phyloP scores from a whole-genome alignment of 1,140 invertebrate genomes.

The Drosophila leontia region DNA sequence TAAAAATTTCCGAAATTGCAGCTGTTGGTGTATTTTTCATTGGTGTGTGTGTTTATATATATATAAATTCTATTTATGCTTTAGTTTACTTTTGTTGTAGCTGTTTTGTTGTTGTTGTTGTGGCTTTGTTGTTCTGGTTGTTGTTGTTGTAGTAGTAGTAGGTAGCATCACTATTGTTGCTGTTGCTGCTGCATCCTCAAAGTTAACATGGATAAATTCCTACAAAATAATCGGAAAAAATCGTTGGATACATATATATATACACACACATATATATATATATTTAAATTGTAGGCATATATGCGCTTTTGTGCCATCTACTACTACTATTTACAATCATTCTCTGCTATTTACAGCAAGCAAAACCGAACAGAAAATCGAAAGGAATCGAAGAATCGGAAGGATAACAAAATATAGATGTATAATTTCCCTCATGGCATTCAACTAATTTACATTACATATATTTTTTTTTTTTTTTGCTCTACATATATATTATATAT shows the following conservation, averaged over 20 bases:
- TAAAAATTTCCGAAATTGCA: constrained; percentile 54
- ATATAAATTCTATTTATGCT: constrained; percentile 73
- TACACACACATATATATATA: constrained; percentile 18
- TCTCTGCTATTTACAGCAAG: constrained; percentile 58
- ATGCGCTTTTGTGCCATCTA: constrained; percentile 28
- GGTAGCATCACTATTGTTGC: constrained; percentile 49
- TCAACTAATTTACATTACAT: constrained; percentile 58
- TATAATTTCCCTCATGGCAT: constrained; percentile 44
- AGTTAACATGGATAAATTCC: constrained; percentile 85
- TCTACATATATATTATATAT: constrained; percentile 22
- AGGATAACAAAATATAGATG: constrained; percentile 6
- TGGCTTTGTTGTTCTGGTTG: constrained; percentile 43
- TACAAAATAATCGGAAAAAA: constrained; percentile 79
- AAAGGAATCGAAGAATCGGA: constrained; percentile 27
- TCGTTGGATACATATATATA: constrained; percentile 21
- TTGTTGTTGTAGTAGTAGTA: constrained; percentile 53
- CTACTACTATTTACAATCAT: constrained; percentile 63
- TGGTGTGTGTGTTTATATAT: constrained; percentile 31
- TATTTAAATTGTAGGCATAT: constrained; percentile 12
- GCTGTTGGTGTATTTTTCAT: constrained; percentile 27
- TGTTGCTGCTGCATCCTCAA: constrained; percentile 73
- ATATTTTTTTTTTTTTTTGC: constrained; percentile 12
- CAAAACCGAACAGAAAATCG: constrained; percentile 36
- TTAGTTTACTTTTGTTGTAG: constrained; percentile 61
- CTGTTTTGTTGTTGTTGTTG: constrained; percentile 47